phyloP scores from a whole-genome alignment of 1,140 invertebrate species.

The Eciton burchellii region DNA sequence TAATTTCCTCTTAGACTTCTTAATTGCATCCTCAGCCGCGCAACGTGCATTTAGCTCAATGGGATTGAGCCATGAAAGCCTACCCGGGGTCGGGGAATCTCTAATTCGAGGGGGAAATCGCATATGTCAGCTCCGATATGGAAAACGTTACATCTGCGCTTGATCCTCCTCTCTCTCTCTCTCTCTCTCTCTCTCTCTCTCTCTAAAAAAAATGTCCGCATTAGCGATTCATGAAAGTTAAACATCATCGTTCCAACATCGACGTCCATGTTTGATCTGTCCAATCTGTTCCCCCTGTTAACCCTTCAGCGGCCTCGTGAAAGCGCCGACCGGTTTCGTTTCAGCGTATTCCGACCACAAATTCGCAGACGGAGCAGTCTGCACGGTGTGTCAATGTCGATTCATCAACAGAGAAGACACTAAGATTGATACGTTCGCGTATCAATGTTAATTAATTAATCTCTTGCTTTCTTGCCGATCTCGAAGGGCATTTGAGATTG shows the following conservation, averaged over 20 bases:
- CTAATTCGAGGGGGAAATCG: conserved; percentile 66
- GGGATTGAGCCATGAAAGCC: conserved; percentile 41
- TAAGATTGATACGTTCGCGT: too few relatives aligned
- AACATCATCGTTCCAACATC: conserved; percentile 46
- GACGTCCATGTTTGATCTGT: conserved; percentile 45
- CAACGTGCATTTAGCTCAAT: conserved; percentile 67
- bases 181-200: too few relatives aligned
- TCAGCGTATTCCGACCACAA: not conserved
- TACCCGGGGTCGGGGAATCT: conserved; percentile 9
- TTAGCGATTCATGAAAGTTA: conserved; percentile 59
- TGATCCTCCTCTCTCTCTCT: too few relatives aligned
- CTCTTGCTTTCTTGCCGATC: too few relatives aligned
- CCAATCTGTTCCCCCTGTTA: conserved; percentile 51
- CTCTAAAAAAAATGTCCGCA: conserved; percentile 49
- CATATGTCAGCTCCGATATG: conserved; percentile 61
- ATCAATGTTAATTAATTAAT: too few relatives aligned
- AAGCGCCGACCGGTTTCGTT: not conserved
- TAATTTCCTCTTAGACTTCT: conserved; percentile 72
- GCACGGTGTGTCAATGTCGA: too few relatives aligned
- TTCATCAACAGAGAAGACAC: too few relatives aligned
- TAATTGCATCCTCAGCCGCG: conserved; percentile 65
- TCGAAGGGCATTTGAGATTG: too few relatives aligned
- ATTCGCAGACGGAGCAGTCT: not conserved
- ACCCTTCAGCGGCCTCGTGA: not conserved
- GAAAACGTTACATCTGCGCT: conserved; percentile 67